Conservation (phyloP, 2,888 invertebrate species). For the Dryocosmus kuriphilus region DNA sequence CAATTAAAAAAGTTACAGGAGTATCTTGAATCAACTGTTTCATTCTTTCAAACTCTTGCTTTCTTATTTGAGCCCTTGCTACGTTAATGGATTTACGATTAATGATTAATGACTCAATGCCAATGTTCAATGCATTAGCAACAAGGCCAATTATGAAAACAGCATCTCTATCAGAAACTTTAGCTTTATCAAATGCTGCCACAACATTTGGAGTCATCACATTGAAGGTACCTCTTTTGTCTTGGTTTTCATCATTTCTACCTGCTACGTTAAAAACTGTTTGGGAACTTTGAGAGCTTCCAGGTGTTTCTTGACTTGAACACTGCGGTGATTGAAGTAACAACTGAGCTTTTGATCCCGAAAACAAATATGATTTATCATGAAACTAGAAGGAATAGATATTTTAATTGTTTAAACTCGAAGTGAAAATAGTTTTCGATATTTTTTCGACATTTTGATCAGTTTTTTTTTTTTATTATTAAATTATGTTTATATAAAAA, state of each 20-base stretch:
- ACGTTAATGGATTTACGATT: conserved; percentile 36
- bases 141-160: conserved; percentile 38
- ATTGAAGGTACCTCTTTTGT: conserved; percentile 45
- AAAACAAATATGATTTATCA: too few species aligned
- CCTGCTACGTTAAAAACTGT: too few species aligned
- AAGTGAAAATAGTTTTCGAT: too few species aligned
- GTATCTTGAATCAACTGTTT: conserved; percentile 39
- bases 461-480: too few species aligned
- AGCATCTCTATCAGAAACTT: conserved; percentile 45
- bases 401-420: too few species aligned
- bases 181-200: conserved; percentile 42
- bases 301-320: too few species aligned
- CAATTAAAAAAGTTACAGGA: conserved; percentile 27
- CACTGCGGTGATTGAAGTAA: too few species aligned
- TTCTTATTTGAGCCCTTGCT: conserved; percentile 27
- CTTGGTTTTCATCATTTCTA: conserved; percentile 41
- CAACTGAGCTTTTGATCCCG: too few species aligned
- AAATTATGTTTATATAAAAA: too few species aligned
- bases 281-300: too few species aligned
- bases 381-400: too few species aligned
- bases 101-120: conserved; percentile 38
- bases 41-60: conserved; percentile 20
- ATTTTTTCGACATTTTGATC: too few species aligned
- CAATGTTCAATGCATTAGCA: conserved; percentile 34
- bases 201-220: conserved; percentile 44